Percentiles rank a stretch among this genome's conserved stretches.
phyloP scores from a whole-genome alignment of 2,797 vertebrate genomes.

The Oreochromis mossambicus region DNA sequence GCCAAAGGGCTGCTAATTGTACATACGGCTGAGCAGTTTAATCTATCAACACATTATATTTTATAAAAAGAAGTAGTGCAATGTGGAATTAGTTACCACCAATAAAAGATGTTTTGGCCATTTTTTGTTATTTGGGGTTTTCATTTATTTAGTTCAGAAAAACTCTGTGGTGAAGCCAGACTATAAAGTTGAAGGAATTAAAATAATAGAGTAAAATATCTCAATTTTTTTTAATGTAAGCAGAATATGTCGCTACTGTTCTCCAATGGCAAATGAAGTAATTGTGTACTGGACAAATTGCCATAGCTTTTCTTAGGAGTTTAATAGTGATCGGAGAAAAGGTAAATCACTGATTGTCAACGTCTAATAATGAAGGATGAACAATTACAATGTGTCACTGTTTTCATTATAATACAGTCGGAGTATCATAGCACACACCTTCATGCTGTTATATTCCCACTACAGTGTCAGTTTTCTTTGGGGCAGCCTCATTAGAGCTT shows the following conservation, averaged over 20 bases:
- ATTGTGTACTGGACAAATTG: neutral
- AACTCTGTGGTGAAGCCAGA: neutral
- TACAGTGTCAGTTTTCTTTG: conserved; percentile 38
- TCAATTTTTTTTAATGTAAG: neutral
- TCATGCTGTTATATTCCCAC: neutral
- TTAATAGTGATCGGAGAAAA: neutral
- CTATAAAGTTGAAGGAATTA: neutral
- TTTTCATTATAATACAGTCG: neutral
- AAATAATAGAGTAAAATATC: neutral
- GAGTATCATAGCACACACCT: neutral
- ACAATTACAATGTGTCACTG: neutral
- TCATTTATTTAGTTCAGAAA: neutral
- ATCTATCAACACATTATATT: neutral
- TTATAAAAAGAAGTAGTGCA: neutral
- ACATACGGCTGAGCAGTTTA: neutral
- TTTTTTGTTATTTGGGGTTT: neutral
- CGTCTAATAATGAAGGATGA: neutral
- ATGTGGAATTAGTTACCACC: neutral
- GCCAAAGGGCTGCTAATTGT: accelerated
- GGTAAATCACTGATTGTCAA: neutral
- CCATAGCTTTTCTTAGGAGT: neutral
- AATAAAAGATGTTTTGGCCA: neutral
- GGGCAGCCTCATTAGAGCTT: conserved; percentile 42
- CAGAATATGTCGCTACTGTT: neutral
- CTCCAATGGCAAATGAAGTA: neutral